Percentiles rank a stretch among this genome's conserved stretches.
phyloP scores from a whole-genome alignment of 2,888 invertebrate species.

The Apodemia duryi region DNA sequence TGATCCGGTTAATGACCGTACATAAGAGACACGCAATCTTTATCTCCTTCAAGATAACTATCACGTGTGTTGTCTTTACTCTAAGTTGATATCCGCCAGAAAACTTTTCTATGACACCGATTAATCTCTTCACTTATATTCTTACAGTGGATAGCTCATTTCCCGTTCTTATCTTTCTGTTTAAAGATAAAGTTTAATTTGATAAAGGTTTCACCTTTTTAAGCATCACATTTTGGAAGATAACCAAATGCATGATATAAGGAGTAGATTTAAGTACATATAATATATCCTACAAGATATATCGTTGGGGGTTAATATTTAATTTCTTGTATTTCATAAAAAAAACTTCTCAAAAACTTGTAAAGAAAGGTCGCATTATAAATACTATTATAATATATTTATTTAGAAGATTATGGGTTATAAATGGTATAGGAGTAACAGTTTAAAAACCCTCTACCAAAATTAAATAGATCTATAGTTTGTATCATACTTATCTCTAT shows the following conservation, averaged over 20 bases:
- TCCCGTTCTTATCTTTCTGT: background rate
- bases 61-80: background rate
- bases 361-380: too few relatives aligned
- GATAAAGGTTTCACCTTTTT: background rate
- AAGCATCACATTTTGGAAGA: background rate
- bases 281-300: too few relatives aligned
- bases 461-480: too few relatives aligned
- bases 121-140: constrained; percentile 6
- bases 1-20: background rate
- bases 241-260: background rate
- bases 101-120: background rate
- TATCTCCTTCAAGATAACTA: background rate
- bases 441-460: too few relatives aligned
- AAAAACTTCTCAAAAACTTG: too few relatives aligned
- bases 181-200: background rate
- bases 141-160: background rate
- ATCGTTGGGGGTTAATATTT: too few relatives aligned
- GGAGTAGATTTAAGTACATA: too few relatives aligned
- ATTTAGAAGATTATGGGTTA: too few relatives aligned
- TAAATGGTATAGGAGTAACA: too few relatives aligned
- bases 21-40: background rate
- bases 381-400: too few relatives aligned
- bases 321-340: too few relatives aligned
- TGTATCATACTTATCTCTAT: too few relatives aligned
- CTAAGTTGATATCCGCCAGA: background rate